These are phyloP conservation scores for Saimiri boliviensis DNA, from an alignment of 2,113 vertebrate genomes.

Conservation along the genomic window DNA sequence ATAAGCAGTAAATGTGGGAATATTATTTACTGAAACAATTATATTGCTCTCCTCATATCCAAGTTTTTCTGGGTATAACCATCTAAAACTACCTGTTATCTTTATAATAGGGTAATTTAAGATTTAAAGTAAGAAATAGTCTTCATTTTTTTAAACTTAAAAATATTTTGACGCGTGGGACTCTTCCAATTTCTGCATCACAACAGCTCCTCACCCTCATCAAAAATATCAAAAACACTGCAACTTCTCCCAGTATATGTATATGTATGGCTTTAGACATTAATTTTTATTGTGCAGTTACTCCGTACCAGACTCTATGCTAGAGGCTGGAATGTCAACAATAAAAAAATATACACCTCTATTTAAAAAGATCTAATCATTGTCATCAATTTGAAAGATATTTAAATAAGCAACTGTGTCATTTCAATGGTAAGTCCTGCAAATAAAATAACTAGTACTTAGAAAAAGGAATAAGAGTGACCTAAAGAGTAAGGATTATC, in stretches of 20 bases:
- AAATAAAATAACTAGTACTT: not conserved
- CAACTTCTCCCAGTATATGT: not conserved
- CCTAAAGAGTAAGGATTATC: not conserved
- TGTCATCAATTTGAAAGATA: not conserved
- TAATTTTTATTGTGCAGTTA: not conserved
- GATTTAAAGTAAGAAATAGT: not conserved
- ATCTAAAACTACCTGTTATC: constrained; percentile 48
- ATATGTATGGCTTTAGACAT: not conserved
- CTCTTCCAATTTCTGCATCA: not conserved
- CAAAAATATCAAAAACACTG: not conserved
- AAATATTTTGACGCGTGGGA: not conserved
- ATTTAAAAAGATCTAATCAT: not conserved
- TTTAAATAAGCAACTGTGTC: not conserved
- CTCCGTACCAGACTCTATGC: not conserved
- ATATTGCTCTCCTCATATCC: not conserved
- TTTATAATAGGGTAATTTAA: constrained; percentile 33
- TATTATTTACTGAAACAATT: constrained; percentile 40
- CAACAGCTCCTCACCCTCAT: not conserved
- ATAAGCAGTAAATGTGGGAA: constrained; percentile 53
- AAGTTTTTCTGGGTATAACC: not conserved
- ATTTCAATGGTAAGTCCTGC: not conserved
- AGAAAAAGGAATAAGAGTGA: not conserved
- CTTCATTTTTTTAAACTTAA: not conserved
- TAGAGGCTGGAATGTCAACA: not conserved
- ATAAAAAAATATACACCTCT: not conserved